phyloP scores from a whole-genome alignment of 1,140 invertebrate species.

The Andrena cerasifolii region DNA sequence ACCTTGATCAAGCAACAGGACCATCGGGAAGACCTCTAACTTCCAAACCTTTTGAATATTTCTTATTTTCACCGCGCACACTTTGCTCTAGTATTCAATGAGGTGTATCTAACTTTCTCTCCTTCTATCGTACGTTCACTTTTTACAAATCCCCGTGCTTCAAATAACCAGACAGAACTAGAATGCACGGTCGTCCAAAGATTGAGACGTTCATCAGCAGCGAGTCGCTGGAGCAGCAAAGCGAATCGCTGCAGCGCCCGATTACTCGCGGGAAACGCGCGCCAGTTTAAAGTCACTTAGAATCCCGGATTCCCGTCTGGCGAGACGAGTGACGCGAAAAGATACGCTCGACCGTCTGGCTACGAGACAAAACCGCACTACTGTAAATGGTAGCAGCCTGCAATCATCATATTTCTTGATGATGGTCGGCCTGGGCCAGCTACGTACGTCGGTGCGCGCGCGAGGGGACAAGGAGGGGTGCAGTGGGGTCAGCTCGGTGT shows the following conservation, averaged over 20 bases:
- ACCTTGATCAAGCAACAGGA: no score
- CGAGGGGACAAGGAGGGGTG: slow-evolving; percentile 51
- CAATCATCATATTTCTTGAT: slow-evolving; percentile 77
- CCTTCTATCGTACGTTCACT: no score
- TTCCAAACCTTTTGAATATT: no score
- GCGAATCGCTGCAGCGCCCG: slow-evolving; percentile 1
- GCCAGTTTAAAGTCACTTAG: slow-evolving; percentile 44
- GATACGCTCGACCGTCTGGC: slow-evolving; percentile 22
- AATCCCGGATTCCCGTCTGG: slow-evolving; percentile 27
- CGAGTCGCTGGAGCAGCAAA: not conserved
- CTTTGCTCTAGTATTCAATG: no score
- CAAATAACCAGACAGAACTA: no score
- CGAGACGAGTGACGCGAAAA: slow-evolving; percentile 38
- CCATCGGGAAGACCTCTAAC: no score
- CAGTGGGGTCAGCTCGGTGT: slow-evolving; percentile 55
- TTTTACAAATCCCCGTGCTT: no score
- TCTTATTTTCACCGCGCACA: no score
- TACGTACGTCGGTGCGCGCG: slow-evolving; percentile 36
- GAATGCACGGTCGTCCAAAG: not conserved
- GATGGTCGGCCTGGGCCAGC: slow-evolving; percentile 58
- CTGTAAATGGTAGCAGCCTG: slow-evolving; percentile 77
- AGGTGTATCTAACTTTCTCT: no score
- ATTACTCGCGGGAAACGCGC: slow-evolving; percentile 34
- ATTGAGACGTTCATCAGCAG: slow-evolving; percentile 4
- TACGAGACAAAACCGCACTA: slow-evolving; percentile 73